Evolutionary conservation across 30 jellyfish, hydroid and myxozoan species (phyloP), one percentile per base, ranked within the genome.

Genomic region (Catostylus mosaicus): DNA sequence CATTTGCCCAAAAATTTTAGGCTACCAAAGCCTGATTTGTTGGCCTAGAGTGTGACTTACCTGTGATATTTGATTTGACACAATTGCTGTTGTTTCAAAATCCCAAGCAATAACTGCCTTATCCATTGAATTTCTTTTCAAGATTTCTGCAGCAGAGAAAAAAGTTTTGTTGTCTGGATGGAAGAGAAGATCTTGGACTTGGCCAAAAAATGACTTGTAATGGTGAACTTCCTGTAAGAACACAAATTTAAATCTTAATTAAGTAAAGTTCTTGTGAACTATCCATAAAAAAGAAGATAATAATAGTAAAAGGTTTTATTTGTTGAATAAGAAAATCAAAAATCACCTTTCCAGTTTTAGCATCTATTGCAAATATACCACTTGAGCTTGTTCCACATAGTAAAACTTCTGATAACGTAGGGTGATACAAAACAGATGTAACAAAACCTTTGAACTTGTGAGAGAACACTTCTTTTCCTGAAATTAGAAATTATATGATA

Each of bases 81-180:
- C 23, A 26, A 66, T 75, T 7, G 98, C 98, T 14, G 88, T 61
- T 26, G 97, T 73, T 1, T 82, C 81, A 57, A 87, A 93, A 46
- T 93, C 98, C 98, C 97, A 93, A 2, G 98, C 97, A 35, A 87
- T 77, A 19, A 93, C 82, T 1, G 98, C 93, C 64, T 93, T 93
- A 75, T 93, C 98, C 69, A 87, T 23, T 22, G 97, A 80, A 61
- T 86, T 80, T 59, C 90, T 86, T 48, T 75, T 87, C 63, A 82
- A 34, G 52, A 83, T 87, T 65, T 93, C 98, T 7, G 97, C 90
- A 16, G 95, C 86, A 24, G 98, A 80, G 69, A 86, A 70, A 65
- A 93, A 84, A 11, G 87, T 82, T 45, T 65, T 82, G 10, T 87
- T 83, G 68, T 81, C 96, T 18, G 98, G 97, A 48, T 88, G 89